Conservation (phyloP, 2,888 invertebrate genomes). For the Orchestes rusci region DNA sequence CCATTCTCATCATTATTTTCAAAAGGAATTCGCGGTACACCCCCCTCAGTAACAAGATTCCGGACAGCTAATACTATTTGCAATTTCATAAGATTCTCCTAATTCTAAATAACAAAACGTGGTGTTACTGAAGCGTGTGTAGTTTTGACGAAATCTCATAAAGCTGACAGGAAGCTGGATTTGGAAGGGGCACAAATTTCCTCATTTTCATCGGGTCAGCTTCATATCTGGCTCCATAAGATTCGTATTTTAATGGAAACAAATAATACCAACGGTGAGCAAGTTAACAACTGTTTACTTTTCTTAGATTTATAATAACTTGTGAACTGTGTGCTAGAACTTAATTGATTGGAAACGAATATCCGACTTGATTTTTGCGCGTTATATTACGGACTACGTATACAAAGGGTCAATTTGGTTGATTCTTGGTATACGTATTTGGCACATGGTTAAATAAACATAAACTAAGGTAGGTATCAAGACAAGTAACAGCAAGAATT, state of each 20-base stretch:
- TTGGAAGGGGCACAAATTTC: not conserved
- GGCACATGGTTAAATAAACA: constrained; percentile 24
- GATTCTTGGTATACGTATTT: constrained; percentile 12
- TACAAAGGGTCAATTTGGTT: too few relatives aligned
- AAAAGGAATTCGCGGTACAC: too few relatives aligned
- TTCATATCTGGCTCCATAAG: too few relatives aligned
- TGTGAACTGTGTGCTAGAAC: constrained; percentile 27
- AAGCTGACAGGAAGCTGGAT: too few relatives aligned
- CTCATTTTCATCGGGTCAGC: too few relatives aligned
- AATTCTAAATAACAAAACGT: constrained; percentile 20
- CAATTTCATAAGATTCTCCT: constrained; percentile 23
- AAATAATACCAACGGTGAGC: constrained; percentile 42
- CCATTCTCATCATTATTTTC: too few relatives aligned
- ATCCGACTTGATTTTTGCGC: constrained; percentile 10
- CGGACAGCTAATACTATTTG: constrained; percentile 15
- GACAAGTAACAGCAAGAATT: constrained; percentile 39
- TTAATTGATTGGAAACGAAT: constrained; percentile 21
- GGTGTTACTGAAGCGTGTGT: constrained; percentile 15
- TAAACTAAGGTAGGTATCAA: constrained; percentile 23
- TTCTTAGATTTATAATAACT: constrained; percentile 25
- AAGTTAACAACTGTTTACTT: constrained; percentile 31
- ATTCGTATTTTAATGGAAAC: constrained; percentile 6
- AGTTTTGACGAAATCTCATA: too few relatives aligned
- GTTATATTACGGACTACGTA: constrained; percentile 6
- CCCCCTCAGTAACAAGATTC: too few relatives aligned